Evolutionary conservation across 2,888 invertebrate species (phyloP), one percentile per base, ranked within the genome.

Genomic region (Dione vanillae): DNA sequence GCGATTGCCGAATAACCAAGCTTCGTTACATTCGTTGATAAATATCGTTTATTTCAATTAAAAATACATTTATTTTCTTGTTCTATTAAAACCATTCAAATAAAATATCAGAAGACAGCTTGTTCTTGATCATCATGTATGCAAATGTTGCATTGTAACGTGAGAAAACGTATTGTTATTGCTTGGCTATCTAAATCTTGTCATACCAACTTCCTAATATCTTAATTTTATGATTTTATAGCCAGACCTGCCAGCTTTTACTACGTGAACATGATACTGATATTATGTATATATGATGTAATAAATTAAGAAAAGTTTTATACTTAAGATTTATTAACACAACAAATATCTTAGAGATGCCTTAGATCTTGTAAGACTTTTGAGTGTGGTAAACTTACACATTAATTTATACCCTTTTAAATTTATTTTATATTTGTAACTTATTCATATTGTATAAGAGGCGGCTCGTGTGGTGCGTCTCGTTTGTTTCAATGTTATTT

Each of bases 241-340:
- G 85, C 83, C 83, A 83, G 85, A 88, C 87, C 86, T 88, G 85
- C 85, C 90, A 85, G 87, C n/a, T 43, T 83, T 88, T 90, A 88
- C 90, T 89, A 88, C 87, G 84, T 89, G 85, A 86, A 85, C 85
- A 87, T 87, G 89, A 90, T 88, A 90, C 90, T 89, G 85, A 92
- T 91, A 91, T 91, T 92, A 91, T 92, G 91, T 92, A 92, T 92
- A 91, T 91, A 91, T 90, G 89, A 89, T 90, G 87, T 91, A 91
- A 91, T 92, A 90, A 90, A 91, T 90, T 91, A 90, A 89, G 90
- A 90, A 88, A 88, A 56, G 54, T 56, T 56, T 56, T 56, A 88
- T 89, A 90, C 88, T 89, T 91, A 91, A 90, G 90, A 91, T 92
- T 56, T 56, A 56, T 40, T 56, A 56, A 56, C 56, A 37, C 56